phyloP scores from a whole-genome alignment of 2,888 invertebrate genomes.

The Andrena hattorfiana region DNA sequence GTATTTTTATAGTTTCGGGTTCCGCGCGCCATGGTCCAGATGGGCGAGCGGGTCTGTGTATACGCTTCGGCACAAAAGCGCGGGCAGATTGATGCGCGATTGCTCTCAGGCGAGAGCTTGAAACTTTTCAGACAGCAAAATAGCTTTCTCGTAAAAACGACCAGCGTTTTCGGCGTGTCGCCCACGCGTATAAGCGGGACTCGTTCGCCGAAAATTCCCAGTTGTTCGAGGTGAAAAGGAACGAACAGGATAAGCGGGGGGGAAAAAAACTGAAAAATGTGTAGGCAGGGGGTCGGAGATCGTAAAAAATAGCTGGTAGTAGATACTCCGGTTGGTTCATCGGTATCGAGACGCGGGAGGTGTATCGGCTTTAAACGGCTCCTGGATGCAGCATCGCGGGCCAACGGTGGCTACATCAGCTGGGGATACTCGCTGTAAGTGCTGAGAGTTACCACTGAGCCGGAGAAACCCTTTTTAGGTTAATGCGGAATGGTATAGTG shows the following conservation, averaged over 20 bases:
- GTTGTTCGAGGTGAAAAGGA: conserved; percentile 20
- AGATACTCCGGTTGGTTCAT: conserved; percentile 18
- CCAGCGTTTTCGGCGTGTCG: conserved; percentile 35
- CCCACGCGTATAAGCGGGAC: background rate
- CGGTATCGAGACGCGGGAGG: conserved; percentile 32
- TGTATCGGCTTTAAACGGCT: conserved; percentile 38
- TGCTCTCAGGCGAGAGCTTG: conserved; percentile 62
- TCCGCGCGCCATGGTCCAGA: conserved; percentile 36
- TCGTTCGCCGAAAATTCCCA: conserved; percentile 20
- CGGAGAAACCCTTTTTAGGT: conserved; percentile 70
- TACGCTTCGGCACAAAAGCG: conserved; percentile 67
- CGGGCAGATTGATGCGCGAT: conserved; percentile 71
- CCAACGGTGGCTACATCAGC: conserved; percentile 30
- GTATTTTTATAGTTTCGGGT: conserved; percentile 70
- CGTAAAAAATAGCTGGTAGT: background rate
- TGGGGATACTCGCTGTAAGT: conserved; percentile 55
- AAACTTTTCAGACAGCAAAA: conserved; percentile 68
- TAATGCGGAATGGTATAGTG: conserved; percentile 72
- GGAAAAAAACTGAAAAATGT: background rate
- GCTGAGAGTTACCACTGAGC: conserved; percentile 63
- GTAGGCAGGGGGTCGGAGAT: background rate
- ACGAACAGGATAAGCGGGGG: background rate
- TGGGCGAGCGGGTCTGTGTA: conserved; percentile 35
- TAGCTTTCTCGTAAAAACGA: conserved; percentile 64
- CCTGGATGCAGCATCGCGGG: conserved; percentile 32